phyloP scores from a whole-genome alignment of 2,797 vertebrate genomes.

The Lateolabrax maculatus region DNA sequence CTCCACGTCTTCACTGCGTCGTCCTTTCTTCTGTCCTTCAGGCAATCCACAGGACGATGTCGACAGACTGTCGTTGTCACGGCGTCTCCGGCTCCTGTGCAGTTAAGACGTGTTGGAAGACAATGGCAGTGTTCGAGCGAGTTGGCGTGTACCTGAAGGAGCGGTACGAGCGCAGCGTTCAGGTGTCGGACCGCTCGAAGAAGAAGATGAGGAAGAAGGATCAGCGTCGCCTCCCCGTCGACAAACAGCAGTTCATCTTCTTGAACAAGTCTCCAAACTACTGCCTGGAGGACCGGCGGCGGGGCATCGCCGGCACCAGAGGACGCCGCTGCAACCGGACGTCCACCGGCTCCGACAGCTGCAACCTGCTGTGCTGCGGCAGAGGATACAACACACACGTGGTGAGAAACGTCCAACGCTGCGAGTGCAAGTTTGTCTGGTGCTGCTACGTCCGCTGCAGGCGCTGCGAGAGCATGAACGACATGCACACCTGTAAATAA shows the following conservation, averaged over 20 bases:
- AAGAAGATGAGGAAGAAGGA: constrained; percentile 89
- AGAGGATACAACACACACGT: constrained; percentile 97
- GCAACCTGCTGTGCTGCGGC: constrained; percentile 96
- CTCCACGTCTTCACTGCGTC: not conserved
- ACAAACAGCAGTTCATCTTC: constrained; percentile 91
- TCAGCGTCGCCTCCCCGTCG: constrained; percentile 81
- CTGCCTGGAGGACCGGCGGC: constrained; percentile 90
- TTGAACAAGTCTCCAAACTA: constrained; percentile 96
- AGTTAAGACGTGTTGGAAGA: constrained; percentile 97
- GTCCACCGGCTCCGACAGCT: constrained; percentile 89
- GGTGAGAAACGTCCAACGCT: constrained; percentile 92
- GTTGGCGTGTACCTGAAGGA: constrained; percentile 94
- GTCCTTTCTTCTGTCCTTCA: constrained; percentile 59
- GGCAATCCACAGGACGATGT: constrained; percentile 93
- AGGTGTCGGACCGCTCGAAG: constrained; percentile 88
- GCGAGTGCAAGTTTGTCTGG: constrained; percentile 98
- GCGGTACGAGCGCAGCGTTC: constrained; percentile 93
- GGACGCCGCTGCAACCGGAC: constrained; percentile 95
- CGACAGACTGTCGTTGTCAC: constrained; percentile 95
- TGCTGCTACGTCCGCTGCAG: constrained; percentile 97
- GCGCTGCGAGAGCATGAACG: constrained; percentile 96
- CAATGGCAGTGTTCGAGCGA: constrained; percentile 92
- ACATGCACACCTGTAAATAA: constrained; percentile 97
- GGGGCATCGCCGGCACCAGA: constrained; percentile 91
- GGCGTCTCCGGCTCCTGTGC: constrained; percentile 98